phyloP scores from a whole-genome alignment of 2,888 invertebrate species.

The Ramazzottius varieornatus region DNA sequence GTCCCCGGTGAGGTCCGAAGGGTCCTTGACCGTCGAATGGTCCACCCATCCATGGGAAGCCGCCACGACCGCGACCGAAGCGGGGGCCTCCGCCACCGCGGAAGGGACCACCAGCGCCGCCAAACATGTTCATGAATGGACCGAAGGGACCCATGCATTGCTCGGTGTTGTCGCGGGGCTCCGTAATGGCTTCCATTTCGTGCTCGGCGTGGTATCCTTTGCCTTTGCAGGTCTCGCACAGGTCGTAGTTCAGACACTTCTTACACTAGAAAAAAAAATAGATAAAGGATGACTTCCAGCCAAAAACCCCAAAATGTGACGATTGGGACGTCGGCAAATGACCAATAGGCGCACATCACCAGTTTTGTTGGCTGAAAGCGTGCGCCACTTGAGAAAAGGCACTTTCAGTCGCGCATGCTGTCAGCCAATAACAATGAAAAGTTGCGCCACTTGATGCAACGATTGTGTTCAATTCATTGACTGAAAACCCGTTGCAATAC shows the following conservation, averaged over 20 bases:
- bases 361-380: too few species aligned
- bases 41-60: neutral
- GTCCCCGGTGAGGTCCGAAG: neutral
- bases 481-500: too few species aligned
- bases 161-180: neutral
- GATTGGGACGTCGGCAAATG: too few species aligned
- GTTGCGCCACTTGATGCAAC: too few species aligned
- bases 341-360: neutral
- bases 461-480: too few species aligned
- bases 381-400: too few species aligned
- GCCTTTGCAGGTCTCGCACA: conserved; percentile 18
- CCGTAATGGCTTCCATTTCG: conserved; percentile 17
- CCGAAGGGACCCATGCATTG: neutral
- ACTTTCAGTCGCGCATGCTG: too few species aligned
- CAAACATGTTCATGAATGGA: neutral
- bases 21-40: neutral
- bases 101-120: neutral
- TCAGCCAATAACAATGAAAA: too few species aligned
- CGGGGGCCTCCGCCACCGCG: neutral
- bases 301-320: too few species aligned
- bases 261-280: conserved; percentile 13
- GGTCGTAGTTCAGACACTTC: conserved; percentile 21
- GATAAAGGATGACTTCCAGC: neutral
- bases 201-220: conserved; percentile 19
- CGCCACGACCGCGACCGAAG: neutral